Evolutionary conservation across 2,888 invertebrate species (phyloP).

Genomic region (Merodon equestris): DNA sequence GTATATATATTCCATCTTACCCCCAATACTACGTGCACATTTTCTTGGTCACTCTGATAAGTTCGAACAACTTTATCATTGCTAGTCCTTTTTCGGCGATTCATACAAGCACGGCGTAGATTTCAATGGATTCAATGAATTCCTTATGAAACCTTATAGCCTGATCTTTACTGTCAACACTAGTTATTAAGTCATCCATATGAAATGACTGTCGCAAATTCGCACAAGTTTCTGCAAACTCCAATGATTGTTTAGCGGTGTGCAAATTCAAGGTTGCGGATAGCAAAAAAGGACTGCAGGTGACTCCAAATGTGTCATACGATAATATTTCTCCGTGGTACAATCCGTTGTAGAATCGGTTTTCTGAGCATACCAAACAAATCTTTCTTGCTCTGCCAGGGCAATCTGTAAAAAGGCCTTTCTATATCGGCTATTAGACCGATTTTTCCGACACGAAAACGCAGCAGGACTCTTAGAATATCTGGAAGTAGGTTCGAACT

Average conservation of each 20-base stretch:
- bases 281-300: constrained; percentile 28
- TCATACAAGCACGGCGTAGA: not conserved
- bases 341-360: not conserved
- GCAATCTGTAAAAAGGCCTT: constrained; percentile 20
- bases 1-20: constrained; percentile 12
- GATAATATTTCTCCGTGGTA: constrained; percentile 6
- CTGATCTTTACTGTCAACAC: not conserved
- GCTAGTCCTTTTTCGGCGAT: not conserved
- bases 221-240: constrained; percentile 1
- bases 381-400: constrained; percentile 6
- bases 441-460: constrained; percentile 14
- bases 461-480: constrained; percentile 9
- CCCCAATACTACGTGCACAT: not conserved
- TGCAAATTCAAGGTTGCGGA: constrained; percentile 5
- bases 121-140: not conserved
- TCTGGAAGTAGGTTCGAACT: constrained; percentile 34
- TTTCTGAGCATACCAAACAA: constrained; percentile 15
- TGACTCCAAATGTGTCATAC: constrained; percentile 36
- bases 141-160: not conserved
- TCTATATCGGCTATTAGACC: constrained; percentile 20
- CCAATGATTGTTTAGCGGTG: not conserved
- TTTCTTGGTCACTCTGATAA: no score
- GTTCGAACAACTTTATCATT: not conserved
- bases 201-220: not conserved
- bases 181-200: constrained; percentile 1